Base-by-base conservation (phyloP, 1,140 invertebrate species). In the Theocolax elegans region DNA sequence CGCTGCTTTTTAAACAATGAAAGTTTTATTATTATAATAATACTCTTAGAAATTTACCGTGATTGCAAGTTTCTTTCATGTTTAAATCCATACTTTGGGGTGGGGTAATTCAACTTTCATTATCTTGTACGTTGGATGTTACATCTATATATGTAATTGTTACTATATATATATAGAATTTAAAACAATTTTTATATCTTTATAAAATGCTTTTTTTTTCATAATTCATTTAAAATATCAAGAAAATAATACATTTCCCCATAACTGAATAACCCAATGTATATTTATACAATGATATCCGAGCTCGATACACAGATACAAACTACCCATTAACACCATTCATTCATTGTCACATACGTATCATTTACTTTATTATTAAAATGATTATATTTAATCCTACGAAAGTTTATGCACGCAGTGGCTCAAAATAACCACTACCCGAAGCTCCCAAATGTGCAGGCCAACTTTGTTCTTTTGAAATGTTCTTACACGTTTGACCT, bases 361-460 rank as follows among this genome's bases (percentile, higher is more conserved):
- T 67, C 65, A 49, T 49, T 42, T 58, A 15, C n/a, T 44, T 44
- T 59, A 9, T 48, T 44, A 42, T 51, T 51, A 42, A n/a, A 60
- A 44, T 44, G 19, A 67, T 60, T 53, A 21, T 49, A 54, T 42
- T 35, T 6, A 44, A 13, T 38, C 1, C 3, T 56, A 48, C 15
- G 51, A 64, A 49, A 58, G 29, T 63, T 21, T 72, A 53, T 42
- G n/a, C 58, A 12, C 63, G 48, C 54, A 79, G 64, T 19, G 80
- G 73, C 58, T 71, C 81, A 71, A 88, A 88, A 71, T 85, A 83
- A 3, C 87, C 88, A 74, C 87, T 86, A n/a, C 86, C 87, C 51
- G 72, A 74, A 42, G 67, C 74, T 4, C 88, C 88, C 35, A 88
- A 77, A 76, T 87, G 85, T 9, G 80, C 77, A 1, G 87, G 78